These are phyloP conservation scores for Eupristina koningsbergeri DNA, from an alignment of 1,140 invertebrate genomes.

Conservation along the genomic window DNA sequence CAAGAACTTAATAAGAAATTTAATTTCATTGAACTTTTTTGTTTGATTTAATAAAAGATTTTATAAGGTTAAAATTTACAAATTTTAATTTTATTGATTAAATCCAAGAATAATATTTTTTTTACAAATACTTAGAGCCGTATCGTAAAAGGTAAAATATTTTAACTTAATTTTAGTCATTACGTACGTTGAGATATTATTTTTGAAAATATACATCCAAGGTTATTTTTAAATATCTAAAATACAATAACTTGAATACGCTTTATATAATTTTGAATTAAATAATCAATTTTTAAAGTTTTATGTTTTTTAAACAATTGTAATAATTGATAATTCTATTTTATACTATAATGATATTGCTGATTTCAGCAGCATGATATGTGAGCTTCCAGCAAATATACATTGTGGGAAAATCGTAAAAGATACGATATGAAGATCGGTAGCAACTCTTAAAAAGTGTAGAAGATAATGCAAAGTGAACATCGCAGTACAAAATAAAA, in stretches of 20 bases:
- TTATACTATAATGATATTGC: background rate
- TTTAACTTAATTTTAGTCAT: too few species aligned
- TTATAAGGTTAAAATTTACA: too few species aligned
- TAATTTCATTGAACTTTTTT: background rate
- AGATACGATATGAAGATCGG: background rate
- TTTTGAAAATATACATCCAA: background rate
- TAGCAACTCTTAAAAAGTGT: background rate
- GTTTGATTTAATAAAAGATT: too few species aligned
- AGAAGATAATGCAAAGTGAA: background rate
- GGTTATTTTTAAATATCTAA: too few species aligned
- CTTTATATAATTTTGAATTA: background rate
- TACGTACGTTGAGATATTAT: background rate
- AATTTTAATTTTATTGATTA: too few species aligned
- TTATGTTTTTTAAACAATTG: background rate
- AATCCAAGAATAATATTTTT: too few species aligned
- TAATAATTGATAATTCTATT: background rate
- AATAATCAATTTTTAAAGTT: background rate
- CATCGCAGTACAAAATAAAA: background rate
- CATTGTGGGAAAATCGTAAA: background rate
- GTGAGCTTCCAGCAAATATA: too few species aligned
- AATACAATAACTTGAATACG: too few species aligned
- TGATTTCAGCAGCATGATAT: background rate
- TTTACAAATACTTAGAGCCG: too few species aligned
- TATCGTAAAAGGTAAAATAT: too few species aligned
- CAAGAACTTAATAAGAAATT: background rate